A percentile compares a stretch with the other conserved stretches of the same genome.
Conservation (phyloP, 2,888 invertebrate genomes). For the Miltochrista miniata region DNA sequence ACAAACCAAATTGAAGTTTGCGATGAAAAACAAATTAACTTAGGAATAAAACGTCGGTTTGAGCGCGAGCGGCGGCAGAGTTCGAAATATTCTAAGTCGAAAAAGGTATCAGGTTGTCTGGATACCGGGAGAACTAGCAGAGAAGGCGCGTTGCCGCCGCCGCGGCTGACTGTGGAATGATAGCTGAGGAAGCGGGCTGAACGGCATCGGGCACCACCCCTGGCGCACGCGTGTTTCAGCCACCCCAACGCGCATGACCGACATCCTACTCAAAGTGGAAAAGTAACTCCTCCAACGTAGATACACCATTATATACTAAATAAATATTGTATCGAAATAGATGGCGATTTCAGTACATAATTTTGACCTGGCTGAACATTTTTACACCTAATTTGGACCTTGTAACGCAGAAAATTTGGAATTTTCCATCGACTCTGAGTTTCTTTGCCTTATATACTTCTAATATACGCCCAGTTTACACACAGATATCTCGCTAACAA, state of each 20-base stretch:
- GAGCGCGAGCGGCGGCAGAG: slow-evolving; percentile 73
- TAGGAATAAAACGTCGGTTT: slow-evolving; percentile 50
- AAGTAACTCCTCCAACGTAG: slow-evolving; percentile 82
- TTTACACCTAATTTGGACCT: slow-evolving; percentile 48
- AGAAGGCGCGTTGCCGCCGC: slow-evolving; percentile 68
- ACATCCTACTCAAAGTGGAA: slow-evolving; percentile 81
- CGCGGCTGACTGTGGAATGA: slow-evolving; percentile 78
- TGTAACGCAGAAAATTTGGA: slow-evolving; percentile 19
- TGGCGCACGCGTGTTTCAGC: slow-evolving; percentile 67
- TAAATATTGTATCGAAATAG: slow-evolving; percentile 78
- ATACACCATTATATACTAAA: slow-evolving; percentile 81
- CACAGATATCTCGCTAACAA: slow-evolving; percentile 18
- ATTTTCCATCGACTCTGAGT: too few species aligned
- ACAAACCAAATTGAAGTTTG: slow-evolving; percentile 46
- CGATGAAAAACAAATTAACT: slow-evolving; percentile 59
- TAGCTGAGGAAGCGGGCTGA: slow-evolving; percentile 77
- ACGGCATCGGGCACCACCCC: slow-evolving; percentile 76
- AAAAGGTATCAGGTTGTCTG: slow-evolving; percentile 47
- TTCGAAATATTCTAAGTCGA: slow-evolving; percentile 48
- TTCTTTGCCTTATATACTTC: slow-evolving; percentile 32
- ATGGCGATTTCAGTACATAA: slow-evolving; percentile 62
- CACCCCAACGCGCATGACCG: slow-evolving; percentile 73
- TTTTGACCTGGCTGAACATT: slow-evolving; percentile 64
- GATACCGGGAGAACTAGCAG: slow-evolving; percentile 50
- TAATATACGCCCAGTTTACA: slow-evolving; percentile 34